Evolutionary conservation across 2,797 vertebrate species (phyloP).

Genomic region (Bryconaethiops microstoma): DNA sequence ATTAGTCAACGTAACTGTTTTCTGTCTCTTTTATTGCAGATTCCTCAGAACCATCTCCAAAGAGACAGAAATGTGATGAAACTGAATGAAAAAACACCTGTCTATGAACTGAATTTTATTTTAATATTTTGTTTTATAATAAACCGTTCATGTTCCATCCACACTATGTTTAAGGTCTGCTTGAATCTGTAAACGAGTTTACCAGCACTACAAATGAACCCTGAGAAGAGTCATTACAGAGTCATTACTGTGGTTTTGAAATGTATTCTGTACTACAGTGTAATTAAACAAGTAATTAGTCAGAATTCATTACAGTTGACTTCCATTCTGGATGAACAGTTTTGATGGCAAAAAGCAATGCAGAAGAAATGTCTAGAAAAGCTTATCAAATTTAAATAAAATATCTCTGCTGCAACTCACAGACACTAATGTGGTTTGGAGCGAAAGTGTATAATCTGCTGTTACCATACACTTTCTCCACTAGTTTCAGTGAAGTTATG

Average conservation of each 20-base stretch:
- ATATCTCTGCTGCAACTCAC: too few species aligned
- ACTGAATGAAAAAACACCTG: constrained; percentile 38
- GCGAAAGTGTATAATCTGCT: too few species aligned
- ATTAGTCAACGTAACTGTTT: not conserved
- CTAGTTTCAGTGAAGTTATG: too few species aligned
- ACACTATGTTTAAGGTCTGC: constrained; percentile 26
- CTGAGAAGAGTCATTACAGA: not conserved
- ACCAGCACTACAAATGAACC: too few species aligned
- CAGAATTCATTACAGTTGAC: not conserved
- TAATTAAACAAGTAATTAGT: too few species aligned
- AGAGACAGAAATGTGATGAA: constrained; percentile 80
- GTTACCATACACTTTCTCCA: too few species aligned
- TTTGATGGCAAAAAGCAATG: too few species aligned
- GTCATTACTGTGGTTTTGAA: too few species aligned
- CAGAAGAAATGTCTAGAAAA: too few species aligned
- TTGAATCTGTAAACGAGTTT: constrained; percentile 47
- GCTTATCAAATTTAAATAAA: too few species aligned
- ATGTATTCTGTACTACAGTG: too few species aligned
- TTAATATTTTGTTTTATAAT: constrained; percentile 46
- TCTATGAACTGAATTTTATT: not conserved
- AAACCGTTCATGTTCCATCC: constrained; percentile 19
- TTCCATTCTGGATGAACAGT: not conserved
- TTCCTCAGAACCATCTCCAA: constrained; percentile 78
- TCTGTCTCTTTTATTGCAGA: constrained; percentile 64
- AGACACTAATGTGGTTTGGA: too few species aligned